A percentile compares a stretch with the other conserved stretches of the same genome.
Evolutionary conservation across 2,888 invertebrate species (phyloP).

Genomic region (Pilophorus perplexus): DNA sequence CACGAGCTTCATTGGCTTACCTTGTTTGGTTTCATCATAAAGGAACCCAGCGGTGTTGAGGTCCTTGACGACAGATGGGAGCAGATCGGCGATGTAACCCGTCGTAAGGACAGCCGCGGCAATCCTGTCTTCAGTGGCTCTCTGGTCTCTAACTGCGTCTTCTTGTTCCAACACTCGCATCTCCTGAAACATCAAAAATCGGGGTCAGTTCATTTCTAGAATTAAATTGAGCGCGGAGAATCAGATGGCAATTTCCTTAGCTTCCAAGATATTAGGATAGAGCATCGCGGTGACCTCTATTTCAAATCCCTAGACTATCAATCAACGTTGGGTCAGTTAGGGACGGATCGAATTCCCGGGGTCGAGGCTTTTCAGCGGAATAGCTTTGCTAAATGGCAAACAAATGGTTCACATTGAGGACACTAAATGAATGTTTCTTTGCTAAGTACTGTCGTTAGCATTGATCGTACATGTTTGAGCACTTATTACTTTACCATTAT

Average conservation of each 20-base stretch:
- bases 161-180: slow-evolving; percentile 69
- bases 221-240: no score
- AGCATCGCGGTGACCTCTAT: no score
- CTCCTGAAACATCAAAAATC: slow-evolving; percentile 58
- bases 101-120: slow-evolving; percentile 79
- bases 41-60: slow-evolving; percentile 72
- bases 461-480: not conserved
- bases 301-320: slow-evolving; percentile 12
- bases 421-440: no score
- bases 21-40: slow-evolving; percentile 61
- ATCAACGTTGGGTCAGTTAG: slow-evolving; percentile 27
- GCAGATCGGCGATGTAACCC: slow-evolving; percentile 80
- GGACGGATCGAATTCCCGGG: slow-evolving; percentile 4
- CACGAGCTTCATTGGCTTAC: no score
- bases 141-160: slow-evolving; percentile 63
- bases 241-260: no score
- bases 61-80: slow-evolving; percentile 79
- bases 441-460: no score
- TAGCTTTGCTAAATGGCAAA: no score
- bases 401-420: no score
- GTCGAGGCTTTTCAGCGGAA: not conserved
- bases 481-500: no score
- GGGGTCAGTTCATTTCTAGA: not conserved
- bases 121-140: slow-evolving; percentile 75
- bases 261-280: no score